phyloP scores from a whole-genome alignment of 1,140 invertebrate genomes.

The Drosophila aff. region DNA sequence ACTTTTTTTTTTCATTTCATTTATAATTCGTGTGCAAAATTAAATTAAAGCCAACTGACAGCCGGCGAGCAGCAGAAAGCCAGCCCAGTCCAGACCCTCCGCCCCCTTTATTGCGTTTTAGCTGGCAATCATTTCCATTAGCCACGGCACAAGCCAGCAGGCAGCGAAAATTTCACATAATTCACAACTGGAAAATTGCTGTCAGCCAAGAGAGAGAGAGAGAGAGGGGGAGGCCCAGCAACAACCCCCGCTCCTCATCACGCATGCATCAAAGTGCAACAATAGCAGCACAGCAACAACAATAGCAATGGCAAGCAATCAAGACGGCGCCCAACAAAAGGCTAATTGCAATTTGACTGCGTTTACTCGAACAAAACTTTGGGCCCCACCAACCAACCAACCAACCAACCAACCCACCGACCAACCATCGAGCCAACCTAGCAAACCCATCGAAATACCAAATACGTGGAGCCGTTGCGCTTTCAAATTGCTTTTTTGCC shows the following conservation, averaged over 20 bases:
- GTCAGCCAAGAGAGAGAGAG: slow-evolving; percentile 61
- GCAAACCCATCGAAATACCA: slow-evolving; percentile 18
- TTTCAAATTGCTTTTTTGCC: slow-evolving; percentile 78
- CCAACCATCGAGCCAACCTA: not conserved
- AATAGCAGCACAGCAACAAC: slow-evolving; percentile 23
- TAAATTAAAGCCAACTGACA: slow-evolving; percentile 83
- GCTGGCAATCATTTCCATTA: slow-evolving; percentile 83
- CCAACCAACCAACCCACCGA: not conserved
- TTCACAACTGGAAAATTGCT: slow-evolving; percentile 84
- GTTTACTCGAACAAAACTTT: slow-evolving; percentile 69
- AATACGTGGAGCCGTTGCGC: slow-evolving; percentile 36
- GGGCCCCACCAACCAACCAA: not conserved
- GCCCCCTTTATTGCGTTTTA: slow-evolving; percentile 71
- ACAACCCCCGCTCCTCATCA: slow-evolving; percentile 36
- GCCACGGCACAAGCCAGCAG: slow-evolving; percentile 53
- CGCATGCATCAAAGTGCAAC: slow-evolving; percentile 79
- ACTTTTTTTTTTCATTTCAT: slow-evolving; percentile 67
- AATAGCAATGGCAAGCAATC: slow-evolving; percentile 40
- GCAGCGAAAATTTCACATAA: slow-evolving; percentile 78
- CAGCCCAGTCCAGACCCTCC: slow-evolving; percentile 9
- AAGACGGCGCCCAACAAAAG: slow-evolving; percentile 76
- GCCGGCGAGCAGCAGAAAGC: slow-evolving; percentile 13
- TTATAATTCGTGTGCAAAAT: slow-evolving; percentile 84
- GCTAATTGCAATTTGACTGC: slow-evolving; percentile 83
- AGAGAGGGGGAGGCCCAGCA: slow-evolving; percentile 9